phyloP scores from a whole-genome alignment of 2,888 invertebrate species.

The Drosophila putrida region DNA sequence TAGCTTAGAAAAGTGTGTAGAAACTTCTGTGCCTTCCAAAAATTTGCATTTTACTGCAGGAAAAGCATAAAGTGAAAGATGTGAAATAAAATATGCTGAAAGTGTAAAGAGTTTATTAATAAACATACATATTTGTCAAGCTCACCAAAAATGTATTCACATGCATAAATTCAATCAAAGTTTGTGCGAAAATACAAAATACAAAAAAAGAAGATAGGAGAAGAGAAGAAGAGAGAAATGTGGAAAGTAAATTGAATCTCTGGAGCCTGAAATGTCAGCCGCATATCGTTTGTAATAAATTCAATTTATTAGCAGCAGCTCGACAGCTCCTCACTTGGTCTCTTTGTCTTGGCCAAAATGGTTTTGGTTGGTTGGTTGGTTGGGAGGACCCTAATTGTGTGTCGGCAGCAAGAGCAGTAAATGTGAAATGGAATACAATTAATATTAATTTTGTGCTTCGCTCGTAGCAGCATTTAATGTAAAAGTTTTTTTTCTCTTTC shows the following conservation, averaged over 20 bases:
- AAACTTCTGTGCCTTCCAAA: constrained; percentile 21
- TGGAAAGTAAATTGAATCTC: constrained; percentile 65
- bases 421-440: constrained; percentile 72
- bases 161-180: constrained; percentile 69
- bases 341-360: constrained; percentile 50
- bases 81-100: constrained; percentile 43
- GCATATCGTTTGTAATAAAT: constrained; percentile 71
- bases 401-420: constrained; percentile 24
- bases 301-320: constrained; percentile 69
- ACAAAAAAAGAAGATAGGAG: neutral
- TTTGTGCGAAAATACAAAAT: constrained; percentile 23
- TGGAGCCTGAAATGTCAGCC: constrained; percentile 60
- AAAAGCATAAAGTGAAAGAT: constrained; percentile 24
- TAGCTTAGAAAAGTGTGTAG: neutral
- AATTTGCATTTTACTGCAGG: constrained; percentile 55
- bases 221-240: too few species aligned
- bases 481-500: constrained; percentile 50
- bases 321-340: constrained; percentile 31
- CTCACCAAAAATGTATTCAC: constrained; percentile 31
- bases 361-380: too few species aligned
- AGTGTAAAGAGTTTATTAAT: constrained; percentile 65
- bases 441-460: constrained; percentile 71
- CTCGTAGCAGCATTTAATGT: constrained; percentile 56
- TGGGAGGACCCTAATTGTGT: constrained; percentile 18
- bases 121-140: constrained; percentile 38